These are phyloP conservation scores for Corvus hawaiiensis DNA, from an alignment of 2,113 vertebrate genomes.

Conservation along the genomic window DNA sequence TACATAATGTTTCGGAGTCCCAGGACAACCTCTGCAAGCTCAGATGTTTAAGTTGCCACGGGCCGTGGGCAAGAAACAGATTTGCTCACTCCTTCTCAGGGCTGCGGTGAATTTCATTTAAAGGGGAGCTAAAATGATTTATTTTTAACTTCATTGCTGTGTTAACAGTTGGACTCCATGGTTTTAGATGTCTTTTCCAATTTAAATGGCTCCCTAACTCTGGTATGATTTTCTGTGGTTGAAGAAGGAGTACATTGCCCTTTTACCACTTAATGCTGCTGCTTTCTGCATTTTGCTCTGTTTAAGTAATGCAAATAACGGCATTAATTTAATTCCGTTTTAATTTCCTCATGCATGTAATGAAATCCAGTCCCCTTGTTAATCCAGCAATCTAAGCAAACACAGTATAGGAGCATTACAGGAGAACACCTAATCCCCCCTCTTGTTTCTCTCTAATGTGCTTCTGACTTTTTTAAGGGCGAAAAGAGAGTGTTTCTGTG, in stretches of 20 bases:
- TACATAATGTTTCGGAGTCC: background rate
- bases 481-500: background rate
- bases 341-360: background rate
- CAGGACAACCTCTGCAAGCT: background rate
- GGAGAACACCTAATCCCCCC: background rate
- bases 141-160: background rate
- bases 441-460: background rate
- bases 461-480: background rate
- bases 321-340: background rate
- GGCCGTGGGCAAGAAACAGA: background rate
- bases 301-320: background rate
- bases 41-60: background rate
- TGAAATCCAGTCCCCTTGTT: background rate
- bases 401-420: background rate
- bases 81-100: background rate
- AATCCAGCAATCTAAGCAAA: background rate
- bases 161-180: background rate
- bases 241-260: background rate
- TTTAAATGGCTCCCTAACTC: background rate
- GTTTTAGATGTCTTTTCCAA: background rate
- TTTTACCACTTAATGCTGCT: background rate
- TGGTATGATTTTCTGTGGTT: background rate
- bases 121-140: background rate
- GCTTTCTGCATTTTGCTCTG: background rate
- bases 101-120: background rate